Conservation (phyloP, 1,140 invertebrate species). For the Drosophila navojoa region DNA sequence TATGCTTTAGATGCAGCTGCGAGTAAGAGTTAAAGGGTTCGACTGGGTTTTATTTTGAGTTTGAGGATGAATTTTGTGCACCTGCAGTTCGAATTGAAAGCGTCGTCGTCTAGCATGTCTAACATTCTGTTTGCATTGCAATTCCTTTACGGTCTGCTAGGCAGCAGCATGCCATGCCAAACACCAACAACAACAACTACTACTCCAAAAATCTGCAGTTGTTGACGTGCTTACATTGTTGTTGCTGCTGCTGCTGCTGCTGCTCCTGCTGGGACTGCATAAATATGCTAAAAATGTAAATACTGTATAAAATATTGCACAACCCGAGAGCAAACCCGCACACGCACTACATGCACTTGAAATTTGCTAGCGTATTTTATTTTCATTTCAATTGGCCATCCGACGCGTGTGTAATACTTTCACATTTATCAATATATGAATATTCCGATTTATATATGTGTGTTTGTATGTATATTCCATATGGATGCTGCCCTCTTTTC, state of each 20-base stretch:
- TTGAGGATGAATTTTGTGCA: constrained; percentile 15
- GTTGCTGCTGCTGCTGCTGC: constrained; percentile 21
- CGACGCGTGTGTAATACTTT: constrained; percentile 67
- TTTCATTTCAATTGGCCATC: constrained; percentile 56
- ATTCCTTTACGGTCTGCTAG: constrained; percentile 72
- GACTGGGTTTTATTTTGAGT: not conserved
- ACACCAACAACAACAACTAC: constrained; percentile 33
- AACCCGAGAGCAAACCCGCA: constrained; percentile 17
- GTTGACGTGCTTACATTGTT: constrained; percentile 53
- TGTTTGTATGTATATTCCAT: constrained; percentile 2
- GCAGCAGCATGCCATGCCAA: constrained; percentile 43
- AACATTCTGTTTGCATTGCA: constrained; percentile 73
- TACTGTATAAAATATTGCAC: constrained; percentile 67
- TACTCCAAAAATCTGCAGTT: constrained; percentile 29
- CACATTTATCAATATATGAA: constrained; percentile 9
- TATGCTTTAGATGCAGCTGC: constrained; percentile 17
- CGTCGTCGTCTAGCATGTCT: constrained; percentile 55
- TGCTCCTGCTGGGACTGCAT: constrained; percentile 50
- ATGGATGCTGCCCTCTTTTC: constrained; percentile 19
- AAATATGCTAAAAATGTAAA: constrained; percentile 76
- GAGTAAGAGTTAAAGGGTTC: not conserved
- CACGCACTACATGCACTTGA: constrained; percentile 15
- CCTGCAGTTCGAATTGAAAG: constrained; percentile 49
- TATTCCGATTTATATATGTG: not conserved
- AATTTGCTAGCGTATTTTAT: constrained; percentile 35